Percentiles rank a stretch among this genome's conserved stretches.
Conservation (phyloP, 2,113 vertebrate genomes). For the Rhea americana region DNA sequence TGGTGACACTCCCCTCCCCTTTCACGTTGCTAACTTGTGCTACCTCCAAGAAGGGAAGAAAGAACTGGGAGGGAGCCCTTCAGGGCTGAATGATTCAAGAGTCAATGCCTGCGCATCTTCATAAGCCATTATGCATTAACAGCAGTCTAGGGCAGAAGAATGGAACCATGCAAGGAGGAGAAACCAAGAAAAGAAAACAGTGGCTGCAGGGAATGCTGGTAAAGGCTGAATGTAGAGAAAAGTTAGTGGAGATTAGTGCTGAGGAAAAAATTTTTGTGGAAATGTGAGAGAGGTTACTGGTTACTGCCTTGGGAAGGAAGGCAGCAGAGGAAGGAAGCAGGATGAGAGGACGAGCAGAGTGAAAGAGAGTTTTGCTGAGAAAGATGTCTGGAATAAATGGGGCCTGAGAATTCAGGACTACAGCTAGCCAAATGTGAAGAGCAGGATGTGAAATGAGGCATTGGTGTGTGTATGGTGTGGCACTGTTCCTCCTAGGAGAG, state of each 20-base stretch:
- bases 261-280: neutral
- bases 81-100: neutral
- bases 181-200: neutral
- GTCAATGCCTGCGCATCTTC: neutral
- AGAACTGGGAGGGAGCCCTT: neutral
- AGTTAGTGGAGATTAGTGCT: neutral
- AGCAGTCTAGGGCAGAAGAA: neutral
- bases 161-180: fast-evolving
- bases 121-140: slow-evolving; percentile 1
- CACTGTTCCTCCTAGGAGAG: neutral
- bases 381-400: neutral
- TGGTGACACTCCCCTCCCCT: neutral
- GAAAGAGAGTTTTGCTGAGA: neutral
- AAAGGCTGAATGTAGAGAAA: neutral
- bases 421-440: neutral
- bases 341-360: neutral
- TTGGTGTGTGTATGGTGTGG: neutral
- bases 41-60: neutral
- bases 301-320: neutral
- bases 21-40: neutral
- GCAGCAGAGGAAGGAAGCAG: neutral
- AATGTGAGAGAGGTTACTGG: neutral
- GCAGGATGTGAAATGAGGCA: neutral
- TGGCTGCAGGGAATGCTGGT: neutral
- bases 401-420: neutral